Conservation (phyloP, 2,888 invertebrate genomes). For the Drosophila pullipes region DNA sequence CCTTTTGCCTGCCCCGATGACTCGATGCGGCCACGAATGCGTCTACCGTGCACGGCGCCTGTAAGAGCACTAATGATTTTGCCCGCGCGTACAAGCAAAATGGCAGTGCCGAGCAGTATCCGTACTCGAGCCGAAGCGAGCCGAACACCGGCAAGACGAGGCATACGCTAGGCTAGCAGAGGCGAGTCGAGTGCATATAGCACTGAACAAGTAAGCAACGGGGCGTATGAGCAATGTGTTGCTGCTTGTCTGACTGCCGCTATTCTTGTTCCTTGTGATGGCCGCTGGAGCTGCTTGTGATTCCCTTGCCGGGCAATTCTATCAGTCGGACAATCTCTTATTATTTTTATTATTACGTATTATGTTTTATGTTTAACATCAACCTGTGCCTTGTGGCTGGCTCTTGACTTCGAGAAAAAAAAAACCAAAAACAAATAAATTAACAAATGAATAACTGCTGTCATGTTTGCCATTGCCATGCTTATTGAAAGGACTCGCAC, state of each 20-base stretch:
- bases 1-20: slow-evolving; percentile 46
- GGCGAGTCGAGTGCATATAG: slow-evolving; percentile 7
- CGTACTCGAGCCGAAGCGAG: slow-evolving; percentile 38
- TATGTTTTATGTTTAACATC: slow-evolving; percentile 37
- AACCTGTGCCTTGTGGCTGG: slow-evolving; percentile 15
- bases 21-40: slow-evolving; percentile 62
- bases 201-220: slow-evolving; percentile 35
- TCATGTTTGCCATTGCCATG: slow-evolving; percentile 53
- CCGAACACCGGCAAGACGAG: background rate
- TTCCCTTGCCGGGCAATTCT: slow-evolving; percentile 49
- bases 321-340: slow-evolving; percentile 48
- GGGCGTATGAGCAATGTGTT: slow-evolving; percentile 74
- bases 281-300: slow-evolving; percentile 34
- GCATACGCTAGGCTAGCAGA: background rate
- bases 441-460: slow-evolving; percentile 65
- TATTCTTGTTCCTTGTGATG: slow-evolving; percentile 34
- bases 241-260: slow-evolving; percentile 34
- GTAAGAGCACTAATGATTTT: slow-evolving; percentile 85
- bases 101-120: slow-evolving; percentile 47
- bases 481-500: slow-evolving; percentile 58
- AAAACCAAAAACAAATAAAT: slow-evolving; percentile 42
- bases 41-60: slow-evolving; percentile 85
- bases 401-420: slow-evolving; percentile 11
- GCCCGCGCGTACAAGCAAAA: slow-evolving; percentile 56
- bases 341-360: slow-evolving; percentile 45